phyloP scores from a whole-genome alignment of 53 echinoderm and acorn worm species.

The Zoroaster sp. region DNA sequence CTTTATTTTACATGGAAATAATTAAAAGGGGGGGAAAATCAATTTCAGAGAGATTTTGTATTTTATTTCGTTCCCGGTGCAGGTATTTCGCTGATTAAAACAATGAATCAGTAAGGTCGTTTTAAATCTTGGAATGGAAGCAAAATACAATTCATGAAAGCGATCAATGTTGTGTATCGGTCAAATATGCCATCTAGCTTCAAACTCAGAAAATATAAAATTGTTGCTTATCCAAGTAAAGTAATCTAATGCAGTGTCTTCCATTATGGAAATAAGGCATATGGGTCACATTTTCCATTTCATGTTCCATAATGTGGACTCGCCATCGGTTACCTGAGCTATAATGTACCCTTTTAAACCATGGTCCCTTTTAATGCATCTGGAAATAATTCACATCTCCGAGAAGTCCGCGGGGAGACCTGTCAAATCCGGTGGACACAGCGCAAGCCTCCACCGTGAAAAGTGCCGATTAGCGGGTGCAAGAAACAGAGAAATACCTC shows the following conservation, averaged over 20 bases:
- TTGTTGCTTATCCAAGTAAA: neutral
- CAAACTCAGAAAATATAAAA: too few relatives aligned
- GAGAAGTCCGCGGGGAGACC: neutral
- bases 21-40: too few relatives aligned
- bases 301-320: neutral
- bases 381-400: constrained; percentile 10
- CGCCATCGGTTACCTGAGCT: neutral
- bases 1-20: too few relatives aligned
- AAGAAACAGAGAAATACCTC: neutral
- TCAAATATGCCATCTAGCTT: too few relatives aligned
- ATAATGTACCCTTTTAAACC: neutral
- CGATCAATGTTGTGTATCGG: too few relatives aligned
- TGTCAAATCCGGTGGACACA: constrained; percentile 20
- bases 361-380: neutral
- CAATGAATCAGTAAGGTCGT: too few relatives aligned
- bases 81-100: too few relatives aligned
- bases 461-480: constrained; percentile 27
- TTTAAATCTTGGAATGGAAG: too few relatives aligned
- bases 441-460: constrained; percentile 23
- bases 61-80: too few relatives aligned
- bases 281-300: neutral
- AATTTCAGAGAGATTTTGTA: too few relatives aligned
- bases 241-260: neutral
- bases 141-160: too few relatives aligned
- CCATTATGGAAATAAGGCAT: neutral